These are phyloP conservation scores for Porites lutea DNA, from an alignment of 64 coral and sea anemone species.

Conservation along the genomic window DNA sequence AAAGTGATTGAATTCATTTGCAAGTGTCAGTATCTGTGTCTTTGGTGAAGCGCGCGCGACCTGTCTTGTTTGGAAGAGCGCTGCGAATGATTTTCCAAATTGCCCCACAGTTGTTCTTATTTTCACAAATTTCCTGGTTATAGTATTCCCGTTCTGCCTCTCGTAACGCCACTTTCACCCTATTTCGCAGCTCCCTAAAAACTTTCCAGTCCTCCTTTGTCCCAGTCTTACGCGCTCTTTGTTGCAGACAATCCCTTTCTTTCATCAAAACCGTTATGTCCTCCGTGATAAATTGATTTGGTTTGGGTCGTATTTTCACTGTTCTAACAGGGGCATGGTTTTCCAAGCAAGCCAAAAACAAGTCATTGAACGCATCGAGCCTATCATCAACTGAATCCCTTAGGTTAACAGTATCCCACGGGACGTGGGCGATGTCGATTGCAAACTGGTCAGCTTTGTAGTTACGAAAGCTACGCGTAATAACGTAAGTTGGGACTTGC, in stretches of 20 bases:
- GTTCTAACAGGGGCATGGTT: neutral
- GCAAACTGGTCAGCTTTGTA: conserved; percentile 38
- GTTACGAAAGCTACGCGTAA: conserved; percentile 14
- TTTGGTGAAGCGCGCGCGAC: too few relatives aligned
- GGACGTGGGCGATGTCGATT: conserved; percentile 5
- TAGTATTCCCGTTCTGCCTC: conserved; percentile 57
- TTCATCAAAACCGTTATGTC: conserved; percentile 18
- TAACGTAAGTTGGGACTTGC: neutral
- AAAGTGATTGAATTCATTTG: too few relatives aligned
- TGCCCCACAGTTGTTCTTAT: too few relatives aligned
- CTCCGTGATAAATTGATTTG: conserved; percentile 36
- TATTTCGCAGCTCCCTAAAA: conserved; percentile 34
- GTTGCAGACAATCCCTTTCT: neutral
- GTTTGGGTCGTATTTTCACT: conserved; percentile 9
- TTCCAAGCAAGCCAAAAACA: neutral
- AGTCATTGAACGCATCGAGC: too few relatives aligned
- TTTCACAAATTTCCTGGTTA: conserved; percentile 44
- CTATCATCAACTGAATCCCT: too few relatives aligned
- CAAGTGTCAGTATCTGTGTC: too few relatives aligned
- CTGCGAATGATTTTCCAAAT: too few relatives aligned
- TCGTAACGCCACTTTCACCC: conserved; percentile 60
- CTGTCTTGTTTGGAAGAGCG: too few relatives aligned
- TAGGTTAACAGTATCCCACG: too few relatives aligned
- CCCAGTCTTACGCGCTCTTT: conserved; percentile 4
- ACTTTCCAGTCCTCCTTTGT: conserved; percentile 32